Conservation (phyloP, 2,113 vertebrate species). For the Tautogolabrus adspersus region DNA sequence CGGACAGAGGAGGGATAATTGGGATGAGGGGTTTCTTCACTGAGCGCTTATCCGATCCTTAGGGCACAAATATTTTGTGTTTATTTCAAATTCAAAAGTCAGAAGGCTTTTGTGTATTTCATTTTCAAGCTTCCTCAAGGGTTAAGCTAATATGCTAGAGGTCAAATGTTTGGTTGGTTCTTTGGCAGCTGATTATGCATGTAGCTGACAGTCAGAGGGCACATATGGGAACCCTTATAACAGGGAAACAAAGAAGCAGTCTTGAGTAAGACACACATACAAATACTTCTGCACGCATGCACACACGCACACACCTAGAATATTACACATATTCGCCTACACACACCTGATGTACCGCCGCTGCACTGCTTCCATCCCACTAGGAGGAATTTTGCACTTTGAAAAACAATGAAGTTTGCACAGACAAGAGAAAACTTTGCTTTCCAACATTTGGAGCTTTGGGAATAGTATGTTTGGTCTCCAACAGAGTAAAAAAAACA, state of each 20-base stretch:
- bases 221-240: not conserved
- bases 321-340: conserved; percentile 20
- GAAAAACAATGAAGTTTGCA: conserved; percentile 41
- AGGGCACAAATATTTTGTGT: no score
- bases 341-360: conserved; percentile 15
- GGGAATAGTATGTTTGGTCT: conserved; percentile 42
- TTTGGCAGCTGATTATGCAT: not conserved
- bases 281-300: no score
- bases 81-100: no score
- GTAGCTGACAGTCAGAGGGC: conserved; percentile 1
- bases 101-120: no score
- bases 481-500: conserved; percentile 36
- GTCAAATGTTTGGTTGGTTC: not conserved
- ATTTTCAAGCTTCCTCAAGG: no score
- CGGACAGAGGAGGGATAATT: no score
- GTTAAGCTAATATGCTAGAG: not conserved
- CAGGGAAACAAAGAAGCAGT: conserved; percentile 1
- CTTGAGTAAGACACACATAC: not conserved
- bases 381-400: conserved; percentile 32
- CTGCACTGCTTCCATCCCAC: conserved; percentile 23
- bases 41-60: no score
- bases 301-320: conserved; percentile 12
- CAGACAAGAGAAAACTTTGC: conserved; percentile 22
- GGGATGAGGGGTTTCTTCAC: no score
- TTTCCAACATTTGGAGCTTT: conserved; percentile 19